Conservation (phyloP, 2,113 vertebrate species). For the Nothocercus nigrocapillus region DNA sequence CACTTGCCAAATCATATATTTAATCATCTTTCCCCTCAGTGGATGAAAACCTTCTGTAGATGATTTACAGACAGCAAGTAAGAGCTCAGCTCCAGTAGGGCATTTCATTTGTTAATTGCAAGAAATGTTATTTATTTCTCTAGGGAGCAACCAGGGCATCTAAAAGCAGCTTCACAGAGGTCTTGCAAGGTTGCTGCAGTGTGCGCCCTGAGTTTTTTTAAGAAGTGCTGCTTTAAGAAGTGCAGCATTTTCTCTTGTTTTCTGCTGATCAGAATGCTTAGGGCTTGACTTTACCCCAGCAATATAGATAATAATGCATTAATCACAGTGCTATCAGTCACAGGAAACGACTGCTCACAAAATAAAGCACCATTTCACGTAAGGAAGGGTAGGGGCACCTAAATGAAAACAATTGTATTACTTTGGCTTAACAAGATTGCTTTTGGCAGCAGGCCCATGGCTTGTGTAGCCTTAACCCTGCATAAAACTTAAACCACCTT, state of each 20-base stretch:
- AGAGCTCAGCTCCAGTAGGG: conserved; percentile 9
- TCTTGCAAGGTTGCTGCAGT: not conserved
- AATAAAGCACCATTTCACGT: not conserved
- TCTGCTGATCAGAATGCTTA: not conserved
- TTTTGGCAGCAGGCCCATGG: not conserved
- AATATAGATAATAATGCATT: not conserved
- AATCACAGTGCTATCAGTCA: not conserved
- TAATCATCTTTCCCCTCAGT: conserved; percentile 31
- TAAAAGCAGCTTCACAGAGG: not conserved
- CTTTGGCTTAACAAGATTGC: not conserved
- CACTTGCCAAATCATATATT: conserved; percentile 11
- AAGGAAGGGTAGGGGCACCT: not conserved
- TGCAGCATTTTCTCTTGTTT: not conserved
- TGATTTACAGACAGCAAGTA: conserved; percentile 27
- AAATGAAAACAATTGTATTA: not conserved
- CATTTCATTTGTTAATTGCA: conserved; percentile 56
- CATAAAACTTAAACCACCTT: not conserved
- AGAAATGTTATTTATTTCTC: conserved; percentile 40
- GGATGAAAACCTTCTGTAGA: conserved; percentile 1
- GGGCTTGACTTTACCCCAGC: not conserved
- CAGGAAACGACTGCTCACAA: not conserved
- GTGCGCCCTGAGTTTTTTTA: not conserved
- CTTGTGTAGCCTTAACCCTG: not conserved
- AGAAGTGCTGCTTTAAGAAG: not conserved
- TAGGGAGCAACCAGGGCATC: not conserved